Conservation (phyloP, 2,888 invertebrate species). For the Sphinx pinastri region DNA sequence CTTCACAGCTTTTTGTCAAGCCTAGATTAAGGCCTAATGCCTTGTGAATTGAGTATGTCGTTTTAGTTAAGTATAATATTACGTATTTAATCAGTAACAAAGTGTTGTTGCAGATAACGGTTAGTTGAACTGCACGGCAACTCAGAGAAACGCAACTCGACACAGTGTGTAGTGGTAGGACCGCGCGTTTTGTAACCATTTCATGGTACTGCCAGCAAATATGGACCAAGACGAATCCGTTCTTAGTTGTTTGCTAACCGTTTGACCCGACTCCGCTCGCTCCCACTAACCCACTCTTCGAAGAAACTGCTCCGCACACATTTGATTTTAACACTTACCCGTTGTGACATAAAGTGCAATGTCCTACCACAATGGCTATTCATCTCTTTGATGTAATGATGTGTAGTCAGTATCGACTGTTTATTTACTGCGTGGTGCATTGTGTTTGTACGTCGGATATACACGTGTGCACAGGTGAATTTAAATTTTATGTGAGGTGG, state of each 20-base stretch:
- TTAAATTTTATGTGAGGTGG: constrained; percentile 40
- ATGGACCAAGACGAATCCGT: constrained; percentile 70
- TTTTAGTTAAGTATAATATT: neutral
- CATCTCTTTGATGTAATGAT: constrained; percentile 78
- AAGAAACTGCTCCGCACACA: constrained; percentile 52
- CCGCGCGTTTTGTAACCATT: constrained; percentile 67
- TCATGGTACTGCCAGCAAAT: constrained; percentile 64
- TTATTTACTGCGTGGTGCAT: constrained; percentile 70
- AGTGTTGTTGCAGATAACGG: constrained; percentile 9
- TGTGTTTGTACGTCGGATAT: constrained; percentile 48
- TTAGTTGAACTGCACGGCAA: constrained; percentile 47
- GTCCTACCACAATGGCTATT: constrained; percentile 62
- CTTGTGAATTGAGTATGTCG: neutral
- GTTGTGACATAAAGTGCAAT: constrained; percentile 58
- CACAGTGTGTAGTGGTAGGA: constrained; percentile 48
- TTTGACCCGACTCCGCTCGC: constrained; percentile 75
- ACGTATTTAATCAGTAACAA: constrained; percentile 2
- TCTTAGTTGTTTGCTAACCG: constrained; percentile 71
- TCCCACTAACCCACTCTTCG: constrained; percentile 78
- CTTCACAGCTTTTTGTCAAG: constrained; percentile 47
- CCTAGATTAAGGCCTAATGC: neutral
- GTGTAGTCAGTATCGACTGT: constrained; percentile 80
- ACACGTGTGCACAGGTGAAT: constrained; percentile 40
- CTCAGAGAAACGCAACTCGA: constrained; percentile 59
- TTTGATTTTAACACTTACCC: constrained; percentile 62